Conservation (phyloP, 2,113 vertebrate genomes). For the Dryoscopus gambensis region DNA sequence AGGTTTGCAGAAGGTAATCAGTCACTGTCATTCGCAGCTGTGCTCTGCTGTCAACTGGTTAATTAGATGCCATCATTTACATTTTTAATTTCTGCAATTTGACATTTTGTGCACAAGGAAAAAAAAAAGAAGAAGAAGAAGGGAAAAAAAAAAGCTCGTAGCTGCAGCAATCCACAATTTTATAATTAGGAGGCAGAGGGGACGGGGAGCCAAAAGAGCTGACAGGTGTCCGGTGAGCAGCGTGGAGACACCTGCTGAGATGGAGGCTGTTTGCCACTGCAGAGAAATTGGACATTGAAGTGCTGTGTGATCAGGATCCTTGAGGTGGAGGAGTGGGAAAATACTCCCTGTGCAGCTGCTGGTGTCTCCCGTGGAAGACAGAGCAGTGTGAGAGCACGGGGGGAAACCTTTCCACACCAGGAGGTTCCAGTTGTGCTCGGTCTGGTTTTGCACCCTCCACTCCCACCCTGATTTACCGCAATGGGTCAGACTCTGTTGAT, state of each 20-base stretch:
- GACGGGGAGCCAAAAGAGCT: constrained; percentile 46
- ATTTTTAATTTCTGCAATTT: constrained; percentile 91
- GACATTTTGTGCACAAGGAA: constrained; percentile 78
- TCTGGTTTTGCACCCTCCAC: not conserved
- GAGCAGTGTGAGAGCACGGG: not conserved
- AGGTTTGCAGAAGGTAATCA: constrained; percentile 83
- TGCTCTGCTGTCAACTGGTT: constrained; percentile 87
- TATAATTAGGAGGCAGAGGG: constrained; percentile 70
- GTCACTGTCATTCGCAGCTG: constrained; percentile 93
- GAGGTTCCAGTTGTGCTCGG: not conserved
- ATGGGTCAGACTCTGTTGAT: not conserved
- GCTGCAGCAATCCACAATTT: constrained; percentile 57
- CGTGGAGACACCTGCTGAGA: constrained; percentile 39
- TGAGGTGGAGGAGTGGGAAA: not conserved
- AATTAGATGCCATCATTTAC: constrained; percentile 93
- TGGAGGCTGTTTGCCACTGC: not conserved
- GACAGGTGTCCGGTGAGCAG: constrained; percentile 68
- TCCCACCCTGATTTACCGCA: not conserved
- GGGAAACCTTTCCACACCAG: not conserved
- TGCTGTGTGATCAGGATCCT: not conserved
- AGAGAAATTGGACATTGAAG: not conserved
- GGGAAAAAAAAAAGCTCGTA: not conserved
- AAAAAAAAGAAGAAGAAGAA: fast-evolving
- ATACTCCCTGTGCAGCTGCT: not conserved
- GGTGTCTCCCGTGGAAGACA: not conserved